Evolutionary conservation across 2,888 invertebrate species (phyloP).

Genomic region (Galerucella pusilla): DNA sequence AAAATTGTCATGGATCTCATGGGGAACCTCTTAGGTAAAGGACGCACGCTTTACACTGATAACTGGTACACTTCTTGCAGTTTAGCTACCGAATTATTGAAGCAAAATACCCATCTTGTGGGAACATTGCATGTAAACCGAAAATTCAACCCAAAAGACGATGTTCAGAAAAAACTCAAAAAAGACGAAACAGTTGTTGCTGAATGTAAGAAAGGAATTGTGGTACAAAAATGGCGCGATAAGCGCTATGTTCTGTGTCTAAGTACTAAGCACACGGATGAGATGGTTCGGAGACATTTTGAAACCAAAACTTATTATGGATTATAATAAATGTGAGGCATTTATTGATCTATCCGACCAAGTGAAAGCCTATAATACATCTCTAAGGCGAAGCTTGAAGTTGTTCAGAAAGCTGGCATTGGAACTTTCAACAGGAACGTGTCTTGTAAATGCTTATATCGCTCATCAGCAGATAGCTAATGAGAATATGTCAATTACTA

Average conservation of each 20-base stretch:
- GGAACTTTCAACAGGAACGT: conserved; percentile 9
- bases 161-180: not conserved
- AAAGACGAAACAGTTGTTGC: not conserved
- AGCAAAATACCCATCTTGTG: not conserved
- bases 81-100: no score
- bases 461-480: no score
- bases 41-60: not conserved
- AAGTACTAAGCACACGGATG: no score
- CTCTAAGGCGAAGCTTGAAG: conserved; percentile 6
- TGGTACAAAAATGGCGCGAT: conserved; percentile 18
- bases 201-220: conserved; percentile 9
- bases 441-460: no score
- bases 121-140: not conserved
- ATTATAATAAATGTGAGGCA: no score
- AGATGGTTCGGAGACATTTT: no score
- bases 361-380: not conserved
- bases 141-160: not conserved
- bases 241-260: not conserved
- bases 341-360: no score
- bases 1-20: no score
- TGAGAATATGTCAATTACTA: no score
- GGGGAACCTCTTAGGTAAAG: no score
- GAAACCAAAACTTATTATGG: no score
- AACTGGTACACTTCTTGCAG: not conserved
- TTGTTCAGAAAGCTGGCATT: conserved; percentile 9